A percentile compares a stretch with the other conserved stretches of the same genome.
Evolutionary conservation across 2,888 invertebrate species (phyloP).

Genomic region (Acrocyrtus sp.): DNA sequence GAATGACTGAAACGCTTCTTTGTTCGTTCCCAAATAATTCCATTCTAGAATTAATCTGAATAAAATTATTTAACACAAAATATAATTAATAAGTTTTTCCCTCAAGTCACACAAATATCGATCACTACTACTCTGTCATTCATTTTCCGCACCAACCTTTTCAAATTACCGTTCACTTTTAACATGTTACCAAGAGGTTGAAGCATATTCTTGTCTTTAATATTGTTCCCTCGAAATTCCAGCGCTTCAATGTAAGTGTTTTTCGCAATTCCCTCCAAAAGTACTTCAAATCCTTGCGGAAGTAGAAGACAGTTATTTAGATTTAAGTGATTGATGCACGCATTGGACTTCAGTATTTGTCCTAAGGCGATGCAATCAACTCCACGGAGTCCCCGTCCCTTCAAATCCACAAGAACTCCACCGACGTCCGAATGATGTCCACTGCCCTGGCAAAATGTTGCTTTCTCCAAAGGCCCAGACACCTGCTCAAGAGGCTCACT

Average conservation of each 20-base stretch:
- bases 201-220: slow-evolving; percentile 64
- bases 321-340: slow-evolving; percentile 65
- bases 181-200: slow-evolving; percentile 66
- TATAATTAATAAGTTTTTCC: no score
- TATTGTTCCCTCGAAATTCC: slow-evolving; percentile 67
- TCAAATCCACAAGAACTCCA: slow-evolving; percentile 58
- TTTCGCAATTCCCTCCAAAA: slow-evolving; percentile 65
- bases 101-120: no score
- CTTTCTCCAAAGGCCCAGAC: slow-evolving; percentile 51
- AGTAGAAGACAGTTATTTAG: slow-evolving; percentile 67
- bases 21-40: slow-evolving; percentile 66
- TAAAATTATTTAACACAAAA: no score
- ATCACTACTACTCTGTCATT: no score
- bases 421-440: slow-evolving; percentile 29
- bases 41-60: slow-evolving; percentile 65
- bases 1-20: slow-evolving; percentile 65
- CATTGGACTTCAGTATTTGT: slow-evolving; percentile 66
- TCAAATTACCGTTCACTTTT: slow-evolving; percentile 65
- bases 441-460: slow-evolving; percentile 25
- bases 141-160: no score
- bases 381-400: slow-evolving; percentile 61
- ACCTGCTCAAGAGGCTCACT: slow-evolving; percentile 62
- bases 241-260: slow-evolving; percentile 65
- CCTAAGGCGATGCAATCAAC: slow-evolving; percentile 64
- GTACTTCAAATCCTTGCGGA: slow-evolving; percentile 65